Base-by-base conservation (phyloP, 2,888 invertebrate genomes). In the Podabrus alpinus region DNA sequence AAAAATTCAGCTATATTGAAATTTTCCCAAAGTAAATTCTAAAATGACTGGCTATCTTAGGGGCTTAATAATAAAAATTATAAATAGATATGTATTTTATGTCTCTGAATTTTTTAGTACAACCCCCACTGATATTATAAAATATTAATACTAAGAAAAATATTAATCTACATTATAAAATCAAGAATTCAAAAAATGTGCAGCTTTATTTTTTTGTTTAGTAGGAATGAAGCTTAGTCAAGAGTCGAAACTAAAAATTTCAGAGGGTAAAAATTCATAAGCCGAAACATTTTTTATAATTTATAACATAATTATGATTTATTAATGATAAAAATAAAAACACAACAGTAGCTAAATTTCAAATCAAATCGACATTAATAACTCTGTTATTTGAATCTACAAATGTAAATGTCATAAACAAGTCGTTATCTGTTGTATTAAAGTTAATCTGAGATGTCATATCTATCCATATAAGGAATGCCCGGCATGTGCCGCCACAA, bases 391-490 rank as follows among this genome's bases (percentile, higher is more conserved):
- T 59, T 75, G 73, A 79, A 78, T 78, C 81, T 82, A 83, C 73
- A 73, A 76, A 73, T 73, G 84, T 85, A 86, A 85, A 84, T 80
- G 84, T 85, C 84, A 83, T 85, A 85, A 85, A 86, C 83, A 85
- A 84, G 84, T 81, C 82, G 85, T 86, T 86, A 86, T 85, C 84
- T 84, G 81, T 82, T 81, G 78, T 84, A 83, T 85, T 84, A 85
- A 83, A 84, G 82, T 83, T 84, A 85, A 85, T 85, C 85, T 84
- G 78, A 81, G 82, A 84, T 85, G 84, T 83, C 85, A 84, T 85
- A 85, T 84, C 85, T 78, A 81, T 76, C 80, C 74, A 79, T 80
- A 82, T 79, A 80, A 81, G 81, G 83, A 85, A 85, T 85, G 85
- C 81, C 78, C 83, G 84, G 84, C 83, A 84, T 85, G 83, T 80